These are phyloP conservation scores for Sprattus sprattus DNA, from an alignment of 2,113 vertebrate genomes.

Conservation along the genomic window DNA sequence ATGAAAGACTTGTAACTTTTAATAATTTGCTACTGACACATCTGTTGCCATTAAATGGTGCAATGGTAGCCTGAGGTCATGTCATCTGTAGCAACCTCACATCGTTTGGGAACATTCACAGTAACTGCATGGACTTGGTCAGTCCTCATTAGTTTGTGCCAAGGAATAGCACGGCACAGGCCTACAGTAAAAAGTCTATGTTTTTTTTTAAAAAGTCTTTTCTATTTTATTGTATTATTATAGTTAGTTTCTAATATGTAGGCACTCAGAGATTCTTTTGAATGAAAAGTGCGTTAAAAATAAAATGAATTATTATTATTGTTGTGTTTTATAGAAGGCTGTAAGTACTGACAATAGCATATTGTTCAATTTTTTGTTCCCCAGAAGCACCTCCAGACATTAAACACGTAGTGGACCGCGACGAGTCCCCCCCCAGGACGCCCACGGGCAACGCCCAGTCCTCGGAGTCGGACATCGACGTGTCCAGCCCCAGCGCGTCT, in stretches of 20 bases:
- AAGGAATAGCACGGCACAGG: too few relatives aligned
- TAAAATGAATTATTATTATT: too few relatives aligned
- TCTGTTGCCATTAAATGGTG: not conserved
- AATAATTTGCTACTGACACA: not conserved
- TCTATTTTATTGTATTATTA: too few relatives aligned
- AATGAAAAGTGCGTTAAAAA: too few relatives aligned
- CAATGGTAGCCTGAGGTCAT: not conserved
- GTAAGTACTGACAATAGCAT: too few relatives aligned
- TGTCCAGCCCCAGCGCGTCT: slow-evolving; percentile 95
- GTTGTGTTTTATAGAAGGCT: too few relatives aligned
- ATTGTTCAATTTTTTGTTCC: too few relatives aligned
- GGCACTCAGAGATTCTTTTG: too few relatives aligned
- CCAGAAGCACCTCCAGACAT: slow-evolving; percentile 74
- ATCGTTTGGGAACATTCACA: not conserved
- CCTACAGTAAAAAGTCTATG: too few relatives aligned
- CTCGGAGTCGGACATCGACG: slow-evolving; percentile 98
- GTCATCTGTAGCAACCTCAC: not conserved
- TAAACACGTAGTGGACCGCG: slow-evolving; percentile 86
- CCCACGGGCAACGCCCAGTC: slow-evolving; percentile 97
- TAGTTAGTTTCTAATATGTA: too few relatives aligned
- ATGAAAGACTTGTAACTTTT: too few relatives aligned
- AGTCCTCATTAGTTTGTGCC: slow-evolving; percentile 38
- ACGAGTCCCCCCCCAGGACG: slow-evolving; percentile 94
- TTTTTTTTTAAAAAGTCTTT: too few relatives aligned
- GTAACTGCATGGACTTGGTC: not conserved